Evolutionary conservation across 2,797 vertebrate genomes (phyloP).

Genomic region (Nasua narica): DNA sequence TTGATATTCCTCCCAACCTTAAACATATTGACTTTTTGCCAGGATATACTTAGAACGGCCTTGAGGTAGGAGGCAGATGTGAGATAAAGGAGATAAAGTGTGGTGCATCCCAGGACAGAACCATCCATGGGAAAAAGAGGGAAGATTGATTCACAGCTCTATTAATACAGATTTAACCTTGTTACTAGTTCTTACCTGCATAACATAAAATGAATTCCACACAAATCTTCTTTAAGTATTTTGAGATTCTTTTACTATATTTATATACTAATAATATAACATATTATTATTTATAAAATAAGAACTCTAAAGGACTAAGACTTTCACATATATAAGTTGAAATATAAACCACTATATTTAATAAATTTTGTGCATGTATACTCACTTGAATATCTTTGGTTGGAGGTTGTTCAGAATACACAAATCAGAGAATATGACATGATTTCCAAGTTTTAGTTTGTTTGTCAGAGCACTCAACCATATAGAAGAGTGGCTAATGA

Average conservation of each 20-base stretch:
- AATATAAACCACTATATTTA: not conserved
- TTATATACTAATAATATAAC: too few relatives aligned
- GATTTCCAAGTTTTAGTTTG: conserved; percentile 3
- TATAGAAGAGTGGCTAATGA: not conserved
- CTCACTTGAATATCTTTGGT: not conserved
- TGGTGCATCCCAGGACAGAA: not conserved
- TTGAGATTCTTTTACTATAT: not conserved
- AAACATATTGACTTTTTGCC: not conserved
- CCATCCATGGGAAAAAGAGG: not conserved
- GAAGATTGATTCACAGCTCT: not conserved
- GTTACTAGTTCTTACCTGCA: not conserved
- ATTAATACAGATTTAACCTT: not conserved
- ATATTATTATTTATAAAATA: not conserved
- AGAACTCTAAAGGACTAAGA: not conserved
- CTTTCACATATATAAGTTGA: not conserved
- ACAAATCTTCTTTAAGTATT: not conserved
- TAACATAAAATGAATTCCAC: not conserved
- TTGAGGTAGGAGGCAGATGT: not conserved
- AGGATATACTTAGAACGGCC: not conserved
- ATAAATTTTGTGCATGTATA: not conserved
- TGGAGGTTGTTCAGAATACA: not conserved
- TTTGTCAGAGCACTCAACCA: not conserved
- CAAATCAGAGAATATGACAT: conserved; percentile 14
- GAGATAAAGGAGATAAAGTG: not conserved
- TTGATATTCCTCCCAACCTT: not conserved